Conservation (phyloP, 2,113 vertebrate species). For the Xenus cinereus region DNA sequence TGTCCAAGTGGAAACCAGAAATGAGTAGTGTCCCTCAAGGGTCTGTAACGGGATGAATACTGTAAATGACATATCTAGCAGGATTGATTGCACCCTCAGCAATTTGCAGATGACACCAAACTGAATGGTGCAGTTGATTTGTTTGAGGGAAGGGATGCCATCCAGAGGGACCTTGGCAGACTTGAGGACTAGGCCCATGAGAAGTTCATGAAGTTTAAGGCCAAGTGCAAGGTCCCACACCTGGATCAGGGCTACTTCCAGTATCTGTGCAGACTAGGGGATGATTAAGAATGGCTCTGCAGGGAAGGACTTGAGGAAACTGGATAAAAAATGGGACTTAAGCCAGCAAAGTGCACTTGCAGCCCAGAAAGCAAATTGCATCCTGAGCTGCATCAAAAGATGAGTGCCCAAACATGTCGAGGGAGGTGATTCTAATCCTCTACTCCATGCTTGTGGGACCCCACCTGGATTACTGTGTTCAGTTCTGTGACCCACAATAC, state of each 20-base stretch:
- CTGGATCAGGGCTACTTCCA: rapidly evolving
- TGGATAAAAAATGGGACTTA: background rate
- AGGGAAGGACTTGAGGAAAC: background rate
- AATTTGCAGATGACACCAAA: background rate
- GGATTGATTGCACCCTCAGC: background rate
- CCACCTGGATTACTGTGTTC: no score
- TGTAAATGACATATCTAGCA: background rate
- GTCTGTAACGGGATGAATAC: background rate
- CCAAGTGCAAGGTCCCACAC: background rate
- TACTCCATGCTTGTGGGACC: rapidly evolving
- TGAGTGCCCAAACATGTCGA: rapidly evolving
- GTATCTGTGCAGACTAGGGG: background rate
- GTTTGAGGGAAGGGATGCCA: background rate
- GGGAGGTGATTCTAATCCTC: background rate
- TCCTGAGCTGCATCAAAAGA: background rate
- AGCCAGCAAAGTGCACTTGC: rapidly evolving
- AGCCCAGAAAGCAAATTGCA: rapidly evolving
- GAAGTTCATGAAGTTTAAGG: background rate
- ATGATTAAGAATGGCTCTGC: background rate
- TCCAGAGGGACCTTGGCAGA: background rate
- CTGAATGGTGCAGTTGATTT: background rate
- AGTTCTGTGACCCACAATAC: rapidly evolving
- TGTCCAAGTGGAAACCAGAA: background rate
- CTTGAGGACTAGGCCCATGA: background rate
- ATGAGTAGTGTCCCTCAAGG: background rate